phyloP scores from a whole-genome alignment of 2,888 invertebrate species.

The Tetrapedia diversipes region DNA sequence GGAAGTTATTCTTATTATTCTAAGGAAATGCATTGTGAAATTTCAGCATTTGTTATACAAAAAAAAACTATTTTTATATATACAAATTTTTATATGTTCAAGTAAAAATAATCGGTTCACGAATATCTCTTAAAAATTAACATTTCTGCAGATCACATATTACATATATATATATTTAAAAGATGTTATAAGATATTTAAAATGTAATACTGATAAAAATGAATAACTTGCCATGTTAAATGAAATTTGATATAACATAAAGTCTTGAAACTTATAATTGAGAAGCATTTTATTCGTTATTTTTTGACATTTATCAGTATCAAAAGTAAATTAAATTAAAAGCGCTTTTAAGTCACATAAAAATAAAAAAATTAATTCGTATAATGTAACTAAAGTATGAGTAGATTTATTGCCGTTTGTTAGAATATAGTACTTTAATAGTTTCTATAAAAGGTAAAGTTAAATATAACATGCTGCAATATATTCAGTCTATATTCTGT shows the following conservation, averaged over 20 bases:
- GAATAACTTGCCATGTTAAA: neutral
- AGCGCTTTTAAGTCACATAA: neutral
- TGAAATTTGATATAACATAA: slow-evolving; percentile 6
- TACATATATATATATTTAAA: slow-evolving; percentile 34
- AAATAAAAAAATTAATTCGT: slow-evolving; percentile 21
- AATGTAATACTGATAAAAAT: slow-evolving; percentile 39
- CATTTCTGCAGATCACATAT: slow-evolving; percentile 5
- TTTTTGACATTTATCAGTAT: slow-evolving; percentile 16
- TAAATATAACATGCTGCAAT: neutral
- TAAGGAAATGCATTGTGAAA: slow-evolving; percentile 31
- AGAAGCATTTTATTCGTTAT: slow-evolving; percentile 4
- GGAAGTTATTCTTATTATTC: slow-evolving; percentile 36
- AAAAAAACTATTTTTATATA: slow-evolving; percentile 32
- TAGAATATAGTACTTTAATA: neutral
- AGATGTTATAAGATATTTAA: slow-evolving; percentile 23
- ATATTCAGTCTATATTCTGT: slow-evolving; percentile 30
- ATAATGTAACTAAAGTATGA: neutral
- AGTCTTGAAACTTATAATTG: neutral
- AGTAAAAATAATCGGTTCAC: slow-evolving; percentile 30
- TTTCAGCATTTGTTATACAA: slow-evolving; percentile 22
- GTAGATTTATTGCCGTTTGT: slow-evolving; percentile 18
- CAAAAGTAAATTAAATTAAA: neutral
- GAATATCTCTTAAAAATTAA: slow-evolving; percentile 42
- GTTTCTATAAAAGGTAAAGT: slow-evolving; percentile 15
- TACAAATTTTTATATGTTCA: slow-evolving; percentile 24